Conservation (phyloP, 2,113 vertebrate species). For the Acrocephalus arundinaceus region DNA sequence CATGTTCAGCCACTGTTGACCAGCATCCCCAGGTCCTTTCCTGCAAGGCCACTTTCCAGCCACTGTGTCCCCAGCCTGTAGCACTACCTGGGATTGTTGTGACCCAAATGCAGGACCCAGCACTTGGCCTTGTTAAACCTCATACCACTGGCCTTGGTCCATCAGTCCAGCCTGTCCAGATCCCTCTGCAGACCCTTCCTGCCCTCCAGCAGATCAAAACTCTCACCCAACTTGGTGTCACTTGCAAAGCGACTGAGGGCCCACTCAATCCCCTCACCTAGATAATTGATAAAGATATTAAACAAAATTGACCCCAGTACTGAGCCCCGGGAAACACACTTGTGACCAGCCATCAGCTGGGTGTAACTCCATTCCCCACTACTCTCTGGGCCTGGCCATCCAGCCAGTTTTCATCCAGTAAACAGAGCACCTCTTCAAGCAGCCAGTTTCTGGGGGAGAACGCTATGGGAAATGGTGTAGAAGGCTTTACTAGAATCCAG, state of each 20-base stretch:
- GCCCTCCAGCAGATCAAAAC: not conserved
- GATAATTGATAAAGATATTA: not conserved
- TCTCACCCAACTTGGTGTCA: not conserved
- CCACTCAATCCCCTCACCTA: not conserved
- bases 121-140: not conserved
- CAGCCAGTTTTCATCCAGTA: not conserved
- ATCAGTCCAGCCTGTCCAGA: not conserved
- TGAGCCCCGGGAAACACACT: not conserved
- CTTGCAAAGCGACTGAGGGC: not conserved
- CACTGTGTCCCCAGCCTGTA: not conserved
- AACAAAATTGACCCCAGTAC: not conserved
- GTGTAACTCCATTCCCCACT: not conserved
- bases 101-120: not conserved
- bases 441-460: not conserved
- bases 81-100: not conserved
- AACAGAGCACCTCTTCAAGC: not conserved
- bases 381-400: not conserved
- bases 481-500: not conserved
- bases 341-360: not conserved
- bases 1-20: not conserved
- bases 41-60: rapidly evolving
- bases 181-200: not conserved
- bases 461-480: not conserved
- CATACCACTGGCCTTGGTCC: rapidly evolving
- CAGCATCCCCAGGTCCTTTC: not conserved